Conservation (phyloP, 2,888 invertebrate species). For the Andrena hattorfiana region DNA sequence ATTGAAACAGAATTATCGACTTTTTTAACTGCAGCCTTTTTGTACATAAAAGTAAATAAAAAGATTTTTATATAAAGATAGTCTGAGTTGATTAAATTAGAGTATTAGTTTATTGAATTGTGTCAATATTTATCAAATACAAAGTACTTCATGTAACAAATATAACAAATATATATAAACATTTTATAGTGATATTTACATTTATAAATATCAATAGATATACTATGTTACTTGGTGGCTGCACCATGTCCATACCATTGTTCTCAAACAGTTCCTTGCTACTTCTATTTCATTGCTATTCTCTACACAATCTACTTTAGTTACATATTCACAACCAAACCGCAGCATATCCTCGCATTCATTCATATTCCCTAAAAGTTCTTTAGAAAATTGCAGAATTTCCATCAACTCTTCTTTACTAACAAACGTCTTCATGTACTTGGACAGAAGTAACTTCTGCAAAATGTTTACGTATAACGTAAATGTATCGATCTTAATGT, state of each 20-base stretch:
- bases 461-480: slow-evolving; percentile 65
- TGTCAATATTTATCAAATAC: slow-evolving; percentile 3
- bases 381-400: slow-evolving; percentile 67
- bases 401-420: slow-evolving; percentile 72
- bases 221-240: slow-evolving; percentile 16
- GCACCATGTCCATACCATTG: slow-evolving; percentile 60
- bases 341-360: slow-evolving; percentile 81
- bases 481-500: slow-evolving; percentile 57
- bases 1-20: neutral
- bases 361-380: slow-evolving; percentile 71
- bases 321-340: slow-evolving; percentile 78
- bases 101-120: slow-evolving; percentile 1
- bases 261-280: slow-evolving; percentile 34
- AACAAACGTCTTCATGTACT: slow-evolving; percentile 70
- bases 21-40: neutral
- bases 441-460: slow-evolving; percentile 67
- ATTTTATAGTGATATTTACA: slow-evolving; percentile 14
- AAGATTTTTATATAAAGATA: neutral
- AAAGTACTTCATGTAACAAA: neutral
- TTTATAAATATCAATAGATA: neutral
- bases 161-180: neutral
- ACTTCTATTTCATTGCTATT: slow-evolving; percentile 27
- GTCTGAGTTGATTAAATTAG: neutral
- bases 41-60: neutral
- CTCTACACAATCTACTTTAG: slow-evolving; percentile 29